phyloP scores from a whole-genome alignment of 1,140 invertebrate genomes.

The Leucophenga varia region DNA sequence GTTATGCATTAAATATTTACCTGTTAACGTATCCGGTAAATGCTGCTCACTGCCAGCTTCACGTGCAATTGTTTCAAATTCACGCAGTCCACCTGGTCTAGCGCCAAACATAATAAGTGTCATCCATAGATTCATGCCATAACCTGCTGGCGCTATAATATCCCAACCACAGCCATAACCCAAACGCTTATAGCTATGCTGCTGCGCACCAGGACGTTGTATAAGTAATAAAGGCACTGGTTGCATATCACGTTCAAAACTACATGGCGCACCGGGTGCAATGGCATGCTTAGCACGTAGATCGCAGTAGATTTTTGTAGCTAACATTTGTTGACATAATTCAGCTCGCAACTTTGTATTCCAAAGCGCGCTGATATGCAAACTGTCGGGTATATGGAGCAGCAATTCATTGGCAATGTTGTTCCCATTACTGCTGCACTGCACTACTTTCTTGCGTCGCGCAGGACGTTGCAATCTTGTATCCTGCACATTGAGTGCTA shows the following conservation, averaged over 20 bases:
- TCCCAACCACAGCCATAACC: constrained; percentile 82
- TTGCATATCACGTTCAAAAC: constrained; percentile 61
- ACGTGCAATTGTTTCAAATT: constrained; percentile 67
- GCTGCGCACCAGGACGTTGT: constrained; percentile 70
- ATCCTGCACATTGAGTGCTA: constrained; percentile 77
- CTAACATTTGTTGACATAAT: constrained; percentile 64
- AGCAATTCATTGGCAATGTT: constrained; percentile 18
- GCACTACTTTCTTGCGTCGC: constrained; percentile 71
- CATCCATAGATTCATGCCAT: constrained; percentile 85
- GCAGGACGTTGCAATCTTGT: constrained; percentile 76
- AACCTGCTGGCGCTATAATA: constrained; percentile 76
- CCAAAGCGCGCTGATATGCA: constrained; percentile 68
- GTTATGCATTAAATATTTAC: constrained; percentile 47
- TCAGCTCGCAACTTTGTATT: constrained; percentile 60
- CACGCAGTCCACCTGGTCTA: constrained; percentile 74
- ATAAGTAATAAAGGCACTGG: constrained; percentile 77
- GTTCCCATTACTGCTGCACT: constrained; percentile 27
- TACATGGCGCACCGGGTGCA: constrained; percentile 67
- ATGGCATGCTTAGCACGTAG: constrained; percentile 66
- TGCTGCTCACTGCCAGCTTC: constrained; percentile 67
- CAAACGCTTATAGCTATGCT: constrained; percentile 58
- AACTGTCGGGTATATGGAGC: constrained; percentile 23
- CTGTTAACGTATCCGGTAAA: constrained; percentile 70
- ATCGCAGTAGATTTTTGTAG: constrained; percentile 68
- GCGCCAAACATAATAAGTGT: constrained; percentile 79